These are phyloP conservation scores for Sebastes miniatus DNA, from an alignment of 2,797 vertebrate species.

Conservation along the genomic window DNA sequence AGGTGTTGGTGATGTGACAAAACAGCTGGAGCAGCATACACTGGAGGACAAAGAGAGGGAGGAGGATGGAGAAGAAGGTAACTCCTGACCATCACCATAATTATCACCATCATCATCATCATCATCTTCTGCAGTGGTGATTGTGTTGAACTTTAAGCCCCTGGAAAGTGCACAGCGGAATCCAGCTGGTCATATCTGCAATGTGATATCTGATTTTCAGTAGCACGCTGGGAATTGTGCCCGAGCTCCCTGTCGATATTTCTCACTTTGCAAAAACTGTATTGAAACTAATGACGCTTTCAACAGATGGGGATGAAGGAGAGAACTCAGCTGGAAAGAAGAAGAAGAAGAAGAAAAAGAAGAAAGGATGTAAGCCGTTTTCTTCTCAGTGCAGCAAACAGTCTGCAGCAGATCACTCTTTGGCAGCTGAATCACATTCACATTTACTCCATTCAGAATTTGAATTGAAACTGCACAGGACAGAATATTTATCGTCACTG, in stretches of 20 bases:
- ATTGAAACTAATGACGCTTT: conserved; percentile 61
- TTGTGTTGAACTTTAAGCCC: conserved; percentile 23
- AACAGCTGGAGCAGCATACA: conserved; percentile 90
- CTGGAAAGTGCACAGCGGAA: conserved; percentile 7
- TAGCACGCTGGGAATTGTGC: conserved; percentile 25
- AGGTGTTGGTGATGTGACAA: conserved; percentile 85
- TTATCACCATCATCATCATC: neutral
- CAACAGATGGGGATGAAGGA: conserved; percentile 92
- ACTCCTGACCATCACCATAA: conserved; percentile 8
- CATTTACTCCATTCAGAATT: neutral
- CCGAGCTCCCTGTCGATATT: conserved; percentile 41
- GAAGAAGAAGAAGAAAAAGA: conserved; percentile 99
- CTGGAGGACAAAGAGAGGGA: conserved; percentile 92
- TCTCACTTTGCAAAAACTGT: conserved; percentile 41
- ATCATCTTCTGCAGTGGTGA: conserved; percentile 32
- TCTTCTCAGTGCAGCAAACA: neutral
- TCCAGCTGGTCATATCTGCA: conserved; percentile 44
- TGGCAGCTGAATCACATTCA: neutral
- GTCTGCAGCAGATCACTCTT: neutral
- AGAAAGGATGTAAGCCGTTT: conserved; percentile 89
- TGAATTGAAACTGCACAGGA: neutral
- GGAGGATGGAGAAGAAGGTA: conserved; percentile 94
- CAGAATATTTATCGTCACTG: neutral
- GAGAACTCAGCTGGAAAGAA: conserved; percentile 91
- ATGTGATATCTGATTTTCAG: conserved; percentile 48